Evolutionary conservation across 2,113 vertebrate species (phyloP), one percentile per base, ranked within the genome.

Genomic region (Lates calcarifer): DNA sequence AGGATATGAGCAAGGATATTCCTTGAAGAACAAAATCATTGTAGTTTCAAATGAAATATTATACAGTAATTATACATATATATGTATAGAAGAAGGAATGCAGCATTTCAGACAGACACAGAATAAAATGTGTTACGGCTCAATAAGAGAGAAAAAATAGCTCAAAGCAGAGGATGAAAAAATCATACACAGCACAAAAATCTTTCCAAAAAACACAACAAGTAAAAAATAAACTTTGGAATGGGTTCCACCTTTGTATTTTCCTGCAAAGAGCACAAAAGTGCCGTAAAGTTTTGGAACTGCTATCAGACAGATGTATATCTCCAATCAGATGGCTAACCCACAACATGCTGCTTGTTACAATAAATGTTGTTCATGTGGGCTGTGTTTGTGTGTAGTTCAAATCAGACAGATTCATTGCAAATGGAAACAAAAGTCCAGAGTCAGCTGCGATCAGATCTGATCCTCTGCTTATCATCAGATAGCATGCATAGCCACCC

Each of bases 401-500:
- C 56, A 79, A 88, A 90, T 79, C 29, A 60, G 68, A 77, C 74
- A 78, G 81, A 88, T 90, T 90, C 39, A 78, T 62, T 84, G 62
- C 64, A 65, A 87, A 85, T 90, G 69, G 88, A 92, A 87, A 83
- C 74, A 66, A 82, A 84, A 74, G 74, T 77, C 65, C 10, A 9
- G 62, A 87, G 47, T 87, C 71, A 49, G 85, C 71, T 58, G 74
- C 15, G 72, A 87, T 93, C 72, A 35, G 77, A 83, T 86, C 76
- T 73, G 69, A 88, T 90, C 81, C 64, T 75, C 82, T 71, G 85
- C 85, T 81, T 92, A 90, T 92, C 82, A 81, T 87, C 81, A 77
- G 84, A 88, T 77, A 89, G 77, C 82, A 82, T 79, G 82, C 57
- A 24, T 77, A 92, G 88, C 90, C 91, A 90, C 89, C 88, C 88